Base-by-base conservation (phyloP, 2,113 vertebrate species). In the Rhagologus leucostigma region DNA sequence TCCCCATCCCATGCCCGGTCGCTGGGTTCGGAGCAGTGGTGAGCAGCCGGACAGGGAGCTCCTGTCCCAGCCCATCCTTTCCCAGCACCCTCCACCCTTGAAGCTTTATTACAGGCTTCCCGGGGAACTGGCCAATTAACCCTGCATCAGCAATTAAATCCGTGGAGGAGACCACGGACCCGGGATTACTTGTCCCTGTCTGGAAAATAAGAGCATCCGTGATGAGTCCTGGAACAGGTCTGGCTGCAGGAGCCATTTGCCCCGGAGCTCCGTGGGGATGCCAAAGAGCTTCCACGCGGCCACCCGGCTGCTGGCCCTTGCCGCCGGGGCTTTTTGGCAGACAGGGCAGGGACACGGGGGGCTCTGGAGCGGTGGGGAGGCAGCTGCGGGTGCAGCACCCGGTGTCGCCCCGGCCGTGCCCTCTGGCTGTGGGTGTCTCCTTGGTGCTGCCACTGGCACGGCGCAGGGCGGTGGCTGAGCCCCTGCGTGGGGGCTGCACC, bases 121-220 rank as follows among this genome's bases (percentile, higher is more conserved):
- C 44, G 2, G 82, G 37, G 77, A 84, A 35, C 62, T 6, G 32
- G 60, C 77, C 91, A 90, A 94, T 96, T 96, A 96, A 89, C 50
- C 92, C 93, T 14, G 46, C 94, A 94, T 87, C 81, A 44, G 57
- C 95, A 87, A 97, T 97, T 97, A 97, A 91, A 87, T 49, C 77
- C 19, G 1, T 41, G 60, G 57, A 89, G 87, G 87, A 94, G 87
- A 89, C 84, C 84, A 59, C 8, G 26, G 93, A 65, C 88, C 71
- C 9, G 24, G 79, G 94, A 81, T 82, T 87, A 84, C 93, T 78
- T 3, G 69, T 75, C 95, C 87, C 87, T 64, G 91, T 89, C 73
- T 85, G 91, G 93, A 92, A 96, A 97, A 94, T 33, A 82, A 94
- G 94, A 92, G 82, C 89, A 78, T 75, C 87, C 7, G 5, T 84